Base-by-base conservation (phyloP, 2,113 vertebrate species). In the Chlamydotis undulata region DNA sequence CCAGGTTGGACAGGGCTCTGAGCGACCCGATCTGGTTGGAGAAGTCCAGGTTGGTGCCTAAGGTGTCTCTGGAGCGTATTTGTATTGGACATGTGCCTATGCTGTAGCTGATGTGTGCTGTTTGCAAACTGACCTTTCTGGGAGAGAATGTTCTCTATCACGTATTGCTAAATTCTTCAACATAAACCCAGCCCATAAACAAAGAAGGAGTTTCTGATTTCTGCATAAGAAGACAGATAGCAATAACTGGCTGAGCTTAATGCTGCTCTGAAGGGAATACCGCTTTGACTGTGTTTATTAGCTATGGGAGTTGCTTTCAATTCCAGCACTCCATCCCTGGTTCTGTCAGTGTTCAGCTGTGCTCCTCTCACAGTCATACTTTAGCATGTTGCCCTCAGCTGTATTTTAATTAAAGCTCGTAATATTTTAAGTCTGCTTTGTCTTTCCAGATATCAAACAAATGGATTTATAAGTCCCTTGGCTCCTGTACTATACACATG, bases 371-470 rank as follows among this genome's bases (percentile, higher is more conserved):
- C 47, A 78, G 73, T 64, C 47, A 4, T 39, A 15, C 60, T 89
- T 81, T 14, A 73, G 49, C 84, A 79, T 86, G 76, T 10, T 31
- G 64, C 83, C 79, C 83, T 97, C 63, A 88, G 69, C 80, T 82
- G n/a, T 61, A 61, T 69, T 95, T 95, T 95, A 96, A 96, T 86
- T 91, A 91, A 92, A 86, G 29, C 64, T 90, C 35, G 19, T 82
- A 69, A 87, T 93, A 94, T 97, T 97, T 96, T 73, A 95, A 95
- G 88, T 85, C 70, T 80, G 71, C 70, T 94, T 89, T 93, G 87
- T 93, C 87, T 87, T 95, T 80, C 71, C 50, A 89, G 68, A 78
- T 95, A 93, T 68, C 90, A 95, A 65, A 68, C 28, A 94, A 96
- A 94, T 95, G 87, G 83, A 87, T 93, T 96, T 95, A 24, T 57